Base-by-base conservation (phyloP, 2,113 vertebrate species). In the Heterotis niloticus region DNA sequence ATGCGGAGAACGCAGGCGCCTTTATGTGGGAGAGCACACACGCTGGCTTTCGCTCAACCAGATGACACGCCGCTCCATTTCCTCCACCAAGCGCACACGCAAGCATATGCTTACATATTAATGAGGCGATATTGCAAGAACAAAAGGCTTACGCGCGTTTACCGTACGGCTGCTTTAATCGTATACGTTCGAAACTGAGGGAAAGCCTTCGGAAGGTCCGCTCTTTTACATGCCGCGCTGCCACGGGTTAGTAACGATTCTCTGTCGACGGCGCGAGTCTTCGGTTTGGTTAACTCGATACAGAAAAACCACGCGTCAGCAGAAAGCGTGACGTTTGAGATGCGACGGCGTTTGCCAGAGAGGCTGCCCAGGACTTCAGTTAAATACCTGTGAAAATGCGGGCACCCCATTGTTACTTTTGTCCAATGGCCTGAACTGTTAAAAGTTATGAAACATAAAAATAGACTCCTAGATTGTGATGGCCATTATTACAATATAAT, bases 401-500 rank as follows among this genome's bases (percentile, higher is more conserved):
- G 10, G 17, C 26, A n/a, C 57, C 57, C 54, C 54, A 16, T 26
- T 28, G 70, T 85, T 79, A 7, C 17, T 78, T 51, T 23, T 26
- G 80, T 67, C 62, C 73, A 80, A 18, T 56, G 52, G 64, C 28
- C 26, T 56, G 57, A 54, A 28, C n/a, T 74, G 26, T 75, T 67
- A 71, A 79, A 93, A 92, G 74, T 90, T 92, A 88, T 86, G 81
- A 83, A 89, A 88, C 89, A 93, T 90, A 86, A 86, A 90, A 91
- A 88, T 86, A 89, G 87, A 86, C 88, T 87, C 88, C 89, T 86
- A 85, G 91, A 90, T 91, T 86, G 87, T 87, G 88, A 89, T 90
- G 91, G 90, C 93, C 91, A 93, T 94, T 93, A 94, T 84, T 90
- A 85, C 90, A 90, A 82, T 91, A 91, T 90, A 92, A 92, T 88